Conservation (phyloP, 2,888 invertebrate species). For the Sepiola atlantica region DNA sequence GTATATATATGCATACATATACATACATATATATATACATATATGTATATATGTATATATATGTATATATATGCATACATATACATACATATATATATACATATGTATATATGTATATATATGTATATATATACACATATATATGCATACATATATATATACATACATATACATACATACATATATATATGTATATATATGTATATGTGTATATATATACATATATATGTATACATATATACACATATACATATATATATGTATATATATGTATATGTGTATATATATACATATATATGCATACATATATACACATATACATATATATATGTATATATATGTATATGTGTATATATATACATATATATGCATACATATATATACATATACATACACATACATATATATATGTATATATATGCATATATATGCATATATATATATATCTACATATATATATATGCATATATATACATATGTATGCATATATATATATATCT, state of each 20-base stretch:
- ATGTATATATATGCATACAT: not conserved
- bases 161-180: not conserved
- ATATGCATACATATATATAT: not conserved
- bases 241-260: not conserved
- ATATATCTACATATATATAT: not conserved
- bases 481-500: not conserved
- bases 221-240: not conserved
- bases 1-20: constrained; percentile 13
- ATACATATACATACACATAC: not conserved
- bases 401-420: constrained; percentile 17
- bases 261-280: too few relatives aligned
- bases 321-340: not conserved
- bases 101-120: not conserved
- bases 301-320: not conserved
- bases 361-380: not conserved
- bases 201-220: not conserved
- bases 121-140: not conserved
- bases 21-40: not conserved
- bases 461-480: not conserved
- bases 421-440: not conserved
- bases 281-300: too few relatives aligned
- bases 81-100: not conserved
- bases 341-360: not conserved
- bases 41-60: not conserved
- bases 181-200: constrained; percentile 3